Evolutionary conservation across 92 coral and sea anemone genomes (phyloP).

Genomic region (Scolanthus callimorphus): DNA sequence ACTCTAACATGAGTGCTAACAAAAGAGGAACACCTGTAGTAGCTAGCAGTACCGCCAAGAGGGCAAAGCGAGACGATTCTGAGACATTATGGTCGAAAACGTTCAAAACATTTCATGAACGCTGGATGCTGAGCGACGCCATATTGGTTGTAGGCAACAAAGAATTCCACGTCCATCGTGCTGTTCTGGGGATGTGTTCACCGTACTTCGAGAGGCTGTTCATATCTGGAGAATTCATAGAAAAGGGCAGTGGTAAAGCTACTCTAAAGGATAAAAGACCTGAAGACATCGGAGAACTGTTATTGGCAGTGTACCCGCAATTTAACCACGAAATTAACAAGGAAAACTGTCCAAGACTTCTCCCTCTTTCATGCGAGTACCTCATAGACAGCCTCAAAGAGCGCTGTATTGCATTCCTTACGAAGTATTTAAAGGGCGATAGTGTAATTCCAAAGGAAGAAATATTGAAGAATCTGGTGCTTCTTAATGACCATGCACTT

Average conservation of each 20-base stretch:
- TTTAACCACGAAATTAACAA: background rate
- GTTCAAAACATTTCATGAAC: no score
- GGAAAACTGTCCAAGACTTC: background rate
- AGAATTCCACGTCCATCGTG: constrained; percentile 1
- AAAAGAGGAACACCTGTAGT: no score
- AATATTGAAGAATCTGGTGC: no score
- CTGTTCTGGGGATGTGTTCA: background rate
- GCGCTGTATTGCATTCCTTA: background rate
- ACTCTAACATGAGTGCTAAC: no score
- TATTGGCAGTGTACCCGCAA: background rate
- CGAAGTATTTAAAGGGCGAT: background rate
- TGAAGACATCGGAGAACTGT: background rate
- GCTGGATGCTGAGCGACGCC: background rate
- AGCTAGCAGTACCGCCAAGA: no score
- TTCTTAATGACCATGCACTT: no score
- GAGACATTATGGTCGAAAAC: no score
- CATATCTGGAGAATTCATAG: background rate
- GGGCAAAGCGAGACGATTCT: no score
- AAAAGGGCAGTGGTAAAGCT: background rate
- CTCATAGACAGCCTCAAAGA: background rate
- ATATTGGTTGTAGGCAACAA: background rate
- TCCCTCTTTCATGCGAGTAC: background rate
- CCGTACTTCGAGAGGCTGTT: background rate
- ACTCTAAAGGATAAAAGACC: background rate
- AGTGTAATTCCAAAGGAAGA: no score